phyloP scores from a whole-genome alignment of 2,888 invertebrate species.

The Trileptium ribeirensis region DNA sequence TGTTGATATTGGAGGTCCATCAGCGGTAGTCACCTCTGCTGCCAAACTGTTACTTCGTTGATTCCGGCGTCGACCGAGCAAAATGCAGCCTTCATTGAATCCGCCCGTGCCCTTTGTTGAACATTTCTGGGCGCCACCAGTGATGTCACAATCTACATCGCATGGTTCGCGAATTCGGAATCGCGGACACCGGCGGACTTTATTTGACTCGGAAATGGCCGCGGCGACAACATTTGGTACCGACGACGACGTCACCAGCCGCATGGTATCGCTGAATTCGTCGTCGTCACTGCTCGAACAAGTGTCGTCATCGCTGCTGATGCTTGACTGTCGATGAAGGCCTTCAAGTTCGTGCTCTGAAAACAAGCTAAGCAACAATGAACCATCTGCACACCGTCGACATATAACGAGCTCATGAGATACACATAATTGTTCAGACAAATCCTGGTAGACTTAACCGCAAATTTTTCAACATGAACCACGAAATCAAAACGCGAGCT shows the following conservation, averaged over 20 bases:
- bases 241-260: neutral
- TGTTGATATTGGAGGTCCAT: neutral
- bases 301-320: neutral
- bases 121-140: neutral
- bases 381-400: too few relatives aligned
- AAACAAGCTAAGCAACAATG: too few relatives aligned
- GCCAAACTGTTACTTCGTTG: neutral
- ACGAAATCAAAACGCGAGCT: too few relatives aligned
- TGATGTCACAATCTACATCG: neutral
- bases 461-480: too few relatives aligned
- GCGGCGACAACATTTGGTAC: too few relatives aligned
- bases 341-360: neutral
- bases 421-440: too few relatives aligned
- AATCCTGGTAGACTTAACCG: too few relatives aligned
- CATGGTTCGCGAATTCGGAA: neutral
- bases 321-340: neutral
- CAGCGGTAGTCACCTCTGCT: neutral
- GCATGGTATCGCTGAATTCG: neutral
- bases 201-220: too few relatives aligned
- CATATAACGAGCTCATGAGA: too few relatives aligned
- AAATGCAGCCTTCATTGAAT: too few relatives aligned
- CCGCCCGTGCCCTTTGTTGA: too few relatives aligned
- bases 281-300: neutral
- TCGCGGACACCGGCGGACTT: neutral
- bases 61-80: neutral